Evolutionary conservation across 2,113 vertebrate genomes (phyloP).

Genomic region (Bettongia penicillata): DNA sequence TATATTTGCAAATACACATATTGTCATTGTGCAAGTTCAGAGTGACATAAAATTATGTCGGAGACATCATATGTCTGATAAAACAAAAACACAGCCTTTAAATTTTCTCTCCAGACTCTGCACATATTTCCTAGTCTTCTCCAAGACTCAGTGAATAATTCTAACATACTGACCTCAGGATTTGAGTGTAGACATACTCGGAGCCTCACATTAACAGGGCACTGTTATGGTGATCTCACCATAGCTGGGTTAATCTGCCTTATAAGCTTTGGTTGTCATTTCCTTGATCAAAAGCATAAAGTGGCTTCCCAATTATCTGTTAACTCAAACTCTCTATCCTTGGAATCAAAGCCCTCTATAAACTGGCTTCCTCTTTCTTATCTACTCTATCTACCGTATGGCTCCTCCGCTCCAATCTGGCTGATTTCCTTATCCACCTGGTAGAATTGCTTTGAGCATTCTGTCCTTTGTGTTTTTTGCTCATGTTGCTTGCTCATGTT

Average conservation of each 20-base stretch:
- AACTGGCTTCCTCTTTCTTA: not conserved
- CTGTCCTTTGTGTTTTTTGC: not conserved
- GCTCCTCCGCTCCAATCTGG: not conserved
- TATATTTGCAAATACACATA: not conserved
- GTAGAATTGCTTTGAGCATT: not conserved
- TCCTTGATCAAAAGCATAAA: not conserved
- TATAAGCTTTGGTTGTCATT: not conserved
- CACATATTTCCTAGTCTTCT: not conserved
- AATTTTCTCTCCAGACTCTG: not conserved
- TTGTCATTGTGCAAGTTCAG: not conserved
- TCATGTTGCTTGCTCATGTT: not conserved
- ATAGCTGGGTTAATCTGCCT: not conserved
- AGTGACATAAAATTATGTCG: not conserved
- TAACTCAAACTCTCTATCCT: not conserved
- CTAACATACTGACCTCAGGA: not conserved
- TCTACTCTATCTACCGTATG: not conserved
- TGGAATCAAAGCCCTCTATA: not conserved
- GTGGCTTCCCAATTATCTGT: not conserved
- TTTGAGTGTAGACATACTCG: not conserved
- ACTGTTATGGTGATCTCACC: not conserved
- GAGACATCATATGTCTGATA: not conserved
- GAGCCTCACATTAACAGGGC: not conserved
- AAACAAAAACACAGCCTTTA: not conserved
- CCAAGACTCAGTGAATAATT: not conserved
- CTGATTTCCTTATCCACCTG: not conserved